A percentile compares a stretch with the other conserved stretches of the same genome.
phyloP scores from a whole-genome alignment of 2,113 vertebrate species.

The Corydoras maculifer region DNA sequence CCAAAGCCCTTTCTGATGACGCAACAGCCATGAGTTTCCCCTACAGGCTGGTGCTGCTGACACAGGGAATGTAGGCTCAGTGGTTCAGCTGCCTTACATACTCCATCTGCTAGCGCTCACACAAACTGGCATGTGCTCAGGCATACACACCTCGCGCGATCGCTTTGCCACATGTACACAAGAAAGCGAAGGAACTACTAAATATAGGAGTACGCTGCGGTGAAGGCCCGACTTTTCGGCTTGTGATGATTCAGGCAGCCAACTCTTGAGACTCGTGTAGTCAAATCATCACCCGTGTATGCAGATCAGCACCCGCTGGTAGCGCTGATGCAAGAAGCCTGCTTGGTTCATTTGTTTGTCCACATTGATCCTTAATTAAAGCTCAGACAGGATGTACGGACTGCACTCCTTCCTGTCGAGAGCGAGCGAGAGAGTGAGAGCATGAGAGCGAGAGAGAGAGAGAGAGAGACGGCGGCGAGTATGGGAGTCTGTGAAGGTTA shows the following conservation, averaged over 20 bases:
- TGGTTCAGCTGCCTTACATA: constrained; percentile 8
- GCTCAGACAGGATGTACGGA: constrained; percentile 35
- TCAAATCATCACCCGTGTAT: background rate
- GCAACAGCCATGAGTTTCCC: constrained; percentile 31
- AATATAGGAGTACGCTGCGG: too few species aligned
- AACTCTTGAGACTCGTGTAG: background rate
- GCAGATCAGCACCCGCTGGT: background rate
- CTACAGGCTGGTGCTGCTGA: constrained; percentile 41
- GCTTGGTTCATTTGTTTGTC: constrained; percentile 43
- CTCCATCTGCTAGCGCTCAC: constrained; percentile 23
- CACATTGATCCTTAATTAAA: constrained; percentile 59
- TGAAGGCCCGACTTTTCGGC: too few species aligned
- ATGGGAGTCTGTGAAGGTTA: constrained; percentile 49
- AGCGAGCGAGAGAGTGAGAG: background rate
- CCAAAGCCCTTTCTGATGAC: constrained; percentile 13
- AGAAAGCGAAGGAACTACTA: background rate
- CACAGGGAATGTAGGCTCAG: constrained; percentile 43
- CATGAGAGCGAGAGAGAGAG: constrained; percentile 13
- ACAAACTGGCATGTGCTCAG: constrained; percentile 14
- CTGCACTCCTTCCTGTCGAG: constrained; percentile 36
- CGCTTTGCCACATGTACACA: background rate
- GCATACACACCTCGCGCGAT: constrained; percentile 6
- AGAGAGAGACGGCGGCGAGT: constrained; percentile 10
- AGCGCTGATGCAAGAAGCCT: constrained; percentile 10
- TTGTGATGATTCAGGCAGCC: background rate